Conservation (phyloP, 2,797 vertebrate species). For the Geotrypetes seraphini region DNA sequence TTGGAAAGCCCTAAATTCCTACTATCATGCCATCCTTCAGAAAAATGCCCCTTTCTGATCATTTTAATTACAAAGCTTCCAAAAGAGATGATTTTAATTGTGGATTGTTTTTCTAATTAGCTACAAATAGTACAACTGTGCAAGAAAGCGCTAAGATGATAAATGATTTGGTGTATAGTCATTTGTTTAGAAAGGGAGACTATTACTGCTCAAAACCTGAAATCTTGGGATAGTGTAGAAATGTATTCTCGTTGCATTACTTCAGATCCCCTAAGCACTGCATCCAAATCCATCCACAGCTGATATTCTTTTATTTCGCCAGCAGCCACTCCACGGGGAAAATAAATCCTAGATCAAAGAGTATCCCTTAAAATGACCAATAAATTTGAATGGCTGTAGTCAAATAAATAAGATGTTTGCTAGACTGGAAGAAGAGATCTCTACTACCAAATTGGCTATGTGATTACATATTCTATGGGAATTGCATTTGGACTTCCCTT, state of each 20-base stretch:
- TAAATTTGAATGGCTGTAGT: no score
- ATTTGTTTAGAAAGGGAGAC: constrained; percentile 14
- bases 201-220: not conserved
- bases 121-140: constrained; percentile 1
- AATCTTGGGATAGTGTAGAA: constrained; percentile 7
- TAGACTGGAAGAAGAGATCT: no score
- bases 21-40: constrained; percentile 5
- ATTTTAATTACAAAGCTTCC: constrained; percentile 16
- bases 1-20: constrained; percentile 24
- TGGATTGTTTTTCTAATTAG: constrained; percentile 16
- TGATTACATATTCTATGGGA: no score
- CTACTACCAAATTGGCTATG: no score
- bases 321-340: constrained; percentile 26
- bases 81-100: constrained; percentile 6
- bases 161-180: constrained; percentile 16
- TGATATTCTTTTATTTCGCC: constrained; percentile 22
- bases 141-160: constrained; percentile 9
- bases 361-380: constrained; percentile 17
- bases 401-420: no score
- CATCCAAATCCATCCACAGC: constrained; percentile 12
- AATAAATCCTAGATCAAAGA: constrained; percentile 25
- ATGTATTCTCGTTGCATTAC: constrained; percentile 9
- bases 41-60: constrained; percentile 12
- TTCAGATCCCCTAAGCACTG: constrained; percentile 23
- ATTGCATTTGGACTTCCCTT: no score